phyloP scores from a whole-genome alignment of 2,888 invertebrate genomes.

The Trileptium ribeirensis region DNA sequence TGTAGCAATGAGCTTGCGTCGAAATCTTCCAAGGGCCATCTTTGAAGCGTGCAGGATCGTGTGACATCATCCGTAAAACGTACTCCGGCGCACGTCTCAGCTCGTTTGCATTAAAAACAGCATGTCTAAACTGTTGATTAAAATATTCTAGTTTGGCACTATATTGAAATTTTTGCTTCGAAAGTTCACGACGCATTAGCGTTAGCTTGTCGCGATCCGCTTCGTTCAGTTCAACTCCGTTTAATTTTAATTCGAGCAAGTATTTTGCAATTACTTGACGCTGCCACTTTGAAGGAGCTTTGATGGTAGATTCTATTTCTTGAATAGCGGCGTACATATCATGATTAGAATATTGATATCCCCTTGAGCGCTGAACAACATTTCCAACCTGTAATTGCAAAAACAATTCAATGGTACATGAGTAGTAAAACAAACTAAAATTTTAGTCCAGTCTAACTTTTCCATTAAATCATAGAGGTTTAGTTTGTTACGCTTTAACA shows the following conservation, averaged over 20 bases:
- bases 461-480: no score
- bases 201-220: background rate
- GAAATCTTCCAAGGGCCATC: conserved; percentile 15
- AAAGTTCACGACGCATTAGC: background rate
- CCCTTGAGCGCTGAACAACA: background rate
- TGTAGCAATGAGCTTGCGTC: conserved; percentile 52
- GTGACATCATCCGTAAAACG: background rate
- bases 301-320: no score
- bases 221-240: background rate
- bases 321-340: background rate
- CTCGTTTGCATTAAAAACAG: background rate
- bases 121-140: background rate
- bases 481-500: no score
- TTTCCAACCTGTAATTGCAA: no score
- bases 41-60: background rate
- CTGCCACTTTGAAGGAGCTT: background rate
- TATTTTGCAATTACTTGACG: background rate
- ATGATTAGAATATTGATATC: background rate
- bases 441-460: no score
- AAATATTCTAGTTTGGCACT: background rate
- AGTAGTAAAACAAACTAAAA: no score
- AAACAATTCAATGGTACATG: no score
- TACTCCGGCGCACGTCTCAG: background rate
- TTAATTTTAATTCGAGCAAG: background rate
- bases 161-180: background rate